Conservation (phyloP, 2,888 invertebrate species). For the Diabrotica balteata region DNA sequence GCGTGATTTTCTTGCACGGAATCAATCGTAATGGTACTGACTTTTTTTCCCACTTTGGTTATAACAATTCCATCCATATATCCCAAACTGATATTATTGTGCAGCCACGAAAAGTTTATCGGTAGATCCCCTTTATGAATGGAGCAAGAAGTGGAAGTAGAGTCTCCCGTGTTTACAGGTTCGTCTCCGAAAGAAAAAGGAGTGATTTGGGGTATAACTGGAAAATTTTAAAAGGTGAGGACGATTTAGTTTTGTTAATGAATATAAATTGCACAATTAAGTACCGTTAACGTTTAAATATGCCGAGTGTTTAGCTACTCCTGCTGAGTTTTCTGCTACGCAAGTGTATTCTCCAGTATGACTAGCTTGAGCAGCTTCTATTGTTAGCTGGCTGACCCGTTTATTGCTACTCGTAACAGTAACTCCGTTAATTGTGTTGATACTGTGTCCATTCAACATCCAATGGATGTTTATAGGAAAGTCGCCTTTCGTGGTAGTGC, state of each 20-base stretch:
- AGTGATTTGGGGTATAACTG: constrained; percentile 81
- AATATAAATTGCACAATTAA: constrained; percentile 9
- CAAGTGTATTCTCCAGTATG: constrained; percentile 65
- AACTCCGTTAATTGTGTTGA: constrained; percentile 64
- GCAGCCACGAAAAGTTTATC: constrained; percentile 69
- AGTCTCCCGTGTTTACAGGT: constrained; percentile 68
- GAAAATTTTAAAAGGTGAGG: constrained; percentile 24
- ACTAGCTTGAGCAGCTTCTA: constrained; percentile 61
- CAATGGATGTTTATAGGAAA: constrained; percentile 78
- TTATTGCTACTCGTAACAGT: constrained; percentile 66
- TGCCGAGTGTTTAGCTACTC: constrained; percentile 68
- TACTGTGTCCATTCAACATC: constrained; percentile 65
- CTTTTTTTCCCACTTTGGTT: constrained; percentile 61
- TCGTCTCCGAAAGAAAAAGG: constrained; percentile 80
- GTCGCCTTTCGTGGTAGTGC: constrained; percentile 80
- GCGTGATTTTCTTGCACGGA: constrained; percentile 66
- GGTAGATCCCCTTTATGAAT: constrained; percentile 76
- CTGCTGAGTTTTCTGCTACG: constrained; percentile 75
- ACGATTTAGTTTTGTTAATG: neutral
- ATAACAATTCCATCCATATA: constrained; percentile 58
- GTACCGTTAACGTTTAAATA: constrained; percentile 74
- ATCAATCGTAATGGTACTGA: constrained; percentile 67
- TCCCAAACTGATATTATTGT: constrained; percentile 56
- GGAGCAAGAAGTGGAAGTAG: constrained; percentile 72
- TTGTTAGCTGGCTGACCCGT: constrained; percentile 63